Evolutionary conservation across 2,888 invertebrate genomes (phyloP).

Genomic region (Volucella bombylans): DNA sequence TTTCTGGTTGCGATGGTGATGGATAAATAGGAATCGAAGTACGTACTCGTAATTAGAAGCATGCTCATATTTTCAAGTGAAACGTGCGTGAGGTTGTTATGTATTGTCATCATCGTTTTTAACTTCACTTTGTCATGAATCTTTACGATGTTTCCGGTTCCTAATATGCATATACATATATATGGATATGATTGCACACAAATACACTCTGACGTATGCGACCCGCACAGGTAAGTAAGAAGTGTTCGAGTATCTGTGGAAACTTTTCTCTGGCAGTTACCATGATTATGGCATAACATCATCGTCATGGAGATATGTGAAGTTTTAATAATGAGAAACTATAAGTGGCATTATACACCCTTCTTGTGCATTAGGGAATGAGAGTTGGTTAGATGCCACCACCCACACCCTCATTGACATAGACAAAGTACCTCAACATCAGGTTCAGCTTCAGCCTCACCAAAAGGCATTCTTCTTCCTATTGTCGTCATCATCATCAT

Average conservation of each 20-base stretch:
- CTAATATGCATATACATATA: too few species aligned
- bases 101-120: slow-evolving; percentile 28
- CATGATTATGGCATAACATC: slow-evolving; percentile 67
- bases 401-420: not conserved
- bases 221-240: slow-evolving; percentile 16
- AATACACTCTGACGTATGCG: not conserved
- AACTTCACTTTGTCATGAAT: slow-evolving; percentile 49
- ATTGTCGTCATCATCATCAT: not conserved
- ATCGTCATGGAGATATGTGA: slow-evolving; percentile 65
- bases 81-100: slow-evolving; percentile 50
- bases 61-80: slow-evolving; percentile 44
- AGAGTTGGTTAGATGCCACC: too few species aligned
- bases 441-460: slow-evolving; percentile 15
- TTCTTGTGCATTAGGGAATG: slow-evolving; percentile 45
- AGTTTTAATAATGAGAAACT: slow-evolving; percentile 73
- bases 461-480: not conserved
- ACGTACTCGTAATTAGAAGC: slow-evolving; percentile 59
- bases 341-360: slow-evolving; percentile 64
- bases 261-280: slow-evolving; percentile 48
- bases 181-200: too few species aligned
- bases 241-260: slow-evolving; percentile 12
- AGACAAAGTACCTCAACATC: slow-evolving; percentile 15
- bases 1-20: slow-evolving; percentile 1
- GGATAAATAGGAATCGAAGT: slow-evolving; percentile 49
- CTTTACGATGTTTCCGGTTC: not conserved